Evolutionary conservation across 2,888 invertebrate genomes (phyloP).

Genomic region (Agonopterix arenella): DNA sequence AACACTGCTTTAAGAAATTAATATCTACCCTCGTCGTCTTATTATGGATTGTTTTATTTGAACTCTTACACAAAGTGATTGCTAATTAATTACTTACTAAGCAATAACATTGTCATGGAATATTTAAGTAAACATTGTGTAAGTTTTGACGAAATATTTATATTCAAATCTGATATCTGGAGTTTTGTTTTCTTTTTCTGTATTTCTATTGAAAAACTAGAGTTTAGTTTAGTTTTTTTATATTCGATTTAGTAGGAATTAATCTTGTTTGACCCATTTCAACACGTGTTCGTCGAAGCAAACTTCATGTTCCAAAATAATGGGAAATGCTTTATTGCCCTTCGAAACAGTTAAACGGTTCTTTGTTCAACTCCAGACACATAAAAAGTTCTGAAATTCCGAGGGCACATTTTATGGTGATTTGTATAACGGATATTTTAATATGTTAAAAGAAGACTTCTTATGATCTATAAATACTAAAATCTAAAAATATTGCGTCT

Average conservation of each 20-base stretch:
- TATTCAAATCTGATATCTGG: too few species aligned
- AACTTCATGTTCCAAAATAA: conserved; percentile 33
- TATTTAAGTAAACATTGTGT: too few species aligned
- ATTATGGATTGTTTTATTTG: too few species aligned
- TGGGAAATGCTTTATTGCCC: conserved; percentile 50
- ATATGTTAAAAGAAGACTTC: neutral
- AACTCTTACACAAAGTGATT: too few species aligned
- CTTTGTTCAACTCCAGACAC: conserved; percentile 63
- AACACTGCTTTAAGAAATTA: too few species aligned
- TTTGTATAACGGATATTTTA: conserved; percentile 41
- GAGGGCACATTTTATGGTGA: conserved; percentile 41
- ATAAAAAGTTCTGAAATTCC: conserved; percentile 55
- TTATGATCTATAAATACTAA: neutral
- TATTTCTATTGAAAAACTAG: too few species aligned
- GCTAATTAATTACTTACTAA: too few species aligned
- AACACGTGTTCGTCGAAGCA: conserved; percentile 43
- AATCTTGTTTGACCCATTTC: conserved; percentile 38
- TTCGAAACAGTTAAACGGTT: conserved; percentile 49
- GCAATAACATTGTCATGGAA: too few species aligned
- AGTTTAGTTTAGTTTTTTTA: too few species aligned
- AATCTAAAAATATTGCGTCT: neutral
- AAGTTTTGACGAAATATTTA: too few species aligned
- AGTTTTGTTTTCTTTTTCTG: too few species aligned
- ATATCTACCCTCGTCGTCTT: too few species aligned
- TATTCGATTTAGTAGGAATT: conserved; percentile 3